Percentiles rank a stretch among this genome's conserved stretches.
Evolutionary conservation across 2,113 vertebrate genomes (phyloP).

Genomic region (Verasper variegatus): DNA sequence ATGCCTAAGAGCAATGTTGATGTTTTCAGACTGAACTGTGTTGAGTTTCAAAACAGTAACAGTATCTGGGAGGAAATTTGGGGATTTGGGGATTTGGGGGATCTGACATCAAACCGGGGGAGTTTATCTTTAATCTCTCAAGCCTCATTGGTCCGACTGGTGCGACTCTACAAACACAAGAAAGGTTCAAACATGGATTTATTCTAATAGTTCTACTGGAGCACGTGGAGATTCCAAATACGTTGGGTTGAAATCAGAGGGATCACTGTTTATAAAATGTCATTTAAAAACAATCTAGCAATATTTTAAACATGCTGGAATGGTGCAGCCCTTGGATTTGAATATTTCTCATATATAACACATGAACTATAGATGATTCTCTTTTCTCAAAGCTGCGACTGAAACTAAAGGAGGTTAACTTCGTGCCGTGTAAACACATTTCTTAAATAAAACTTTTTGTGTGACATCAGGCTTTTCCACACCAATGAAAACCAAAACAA

Average conservation of each 20-base stretch:
- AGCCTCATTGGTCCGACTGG: background rate
- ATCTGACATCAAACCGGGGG: background rate
- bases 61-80: slow-evolving; percentile 24
- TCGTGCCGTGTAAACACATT: background rate
- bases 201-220: background rate
- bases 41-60: slow-evolving; percentile 30
- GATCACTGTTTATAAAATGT: background rate
- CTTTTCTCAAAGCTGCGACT: background rate
- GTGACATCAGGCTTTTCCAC: slow-evolving; percentile 20
- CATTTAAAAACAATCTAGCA: too few relatives aligned
- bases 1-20: background rate
- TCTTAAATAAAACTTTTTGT: background rate
- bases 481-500: background rate
- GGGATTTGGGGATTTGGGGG: slow-evolving; percentile 12
- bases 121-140: background rate
- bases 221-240: background rate
- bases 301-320: background rate
- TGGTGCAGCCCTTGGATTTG: background rate
- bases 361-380: too few relatives aligned
- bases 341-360: background rate
- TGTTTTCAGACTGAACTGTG: background rate
- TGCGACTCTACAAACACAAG: background rate
- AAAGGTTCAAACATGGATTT: background rate
- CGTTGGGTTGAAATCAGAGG: background rate
- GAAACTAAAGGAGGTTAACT: background rate